These are phyloP conservation scores for Ascidia mentula DNA, from an alignment of 23 tunicate genomes.

Conservation along the genomic window DNA sequence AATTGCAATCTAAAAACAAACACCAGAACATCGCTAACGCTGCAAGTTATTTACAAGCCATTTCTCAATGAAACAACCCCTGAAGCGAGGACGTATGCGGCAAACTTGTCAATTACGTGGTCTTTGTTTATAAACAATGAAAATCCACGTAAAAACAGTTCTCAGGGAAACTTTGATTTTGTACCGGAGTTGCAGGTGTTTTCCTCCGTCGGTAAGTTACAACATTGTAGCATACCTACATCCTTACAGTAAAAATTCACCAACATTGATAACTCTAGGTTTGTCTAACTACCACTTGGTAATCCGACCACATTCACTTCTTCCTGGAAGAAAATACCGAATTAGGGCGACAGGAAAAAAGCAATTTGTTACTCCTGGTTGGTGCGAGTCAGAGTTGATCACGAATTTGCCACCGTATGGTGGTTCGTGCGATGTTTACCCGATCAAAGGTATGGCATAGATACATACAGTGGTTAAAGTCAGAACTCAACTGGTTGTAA, in stretches of 20 bases:
- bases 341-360: constrained; percentile 30
- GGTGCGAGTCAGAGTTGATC: constrained; percentile 47
- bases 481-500: no score
- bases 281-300: constrained; percentile 36
- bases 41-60: constrained; percentile 8
- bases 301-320: constrained; percentile 42
- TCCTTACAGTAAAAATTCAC: not conserved
- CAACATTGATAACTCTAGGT: constrained; percentile 32
- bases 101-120: constrained; percentile 35
- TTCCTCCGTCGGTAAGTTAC: constrained; percentile 43
- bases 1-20: constrained; percentile 63
- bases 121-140: constrained; percentile 12
- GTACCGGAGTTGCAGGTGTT: constrained; percentile 25
- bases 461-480: not conserved
- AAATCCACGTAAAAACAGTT: not conserved
- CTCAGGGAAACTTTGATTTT: not conserved
- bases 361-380: constrained; percentile 30
- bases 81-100: not conserved
- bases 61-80: not conserved
- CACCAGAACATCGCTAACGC: constrained; percentile 27
- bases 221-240: not conserved
- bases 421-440: constrained; percentile 56
- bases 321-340: constrained; percentile 54
- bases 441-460: constrained; percentile 40
- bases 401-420: constrained; percentile 70